A percentile compares a stretch with the other conserved stretches of the same genome.
phyloP scores from a whole-genome alignment of 2,888 invertebrate genomes.

The Lasioglossum oenotherae region DNA sequence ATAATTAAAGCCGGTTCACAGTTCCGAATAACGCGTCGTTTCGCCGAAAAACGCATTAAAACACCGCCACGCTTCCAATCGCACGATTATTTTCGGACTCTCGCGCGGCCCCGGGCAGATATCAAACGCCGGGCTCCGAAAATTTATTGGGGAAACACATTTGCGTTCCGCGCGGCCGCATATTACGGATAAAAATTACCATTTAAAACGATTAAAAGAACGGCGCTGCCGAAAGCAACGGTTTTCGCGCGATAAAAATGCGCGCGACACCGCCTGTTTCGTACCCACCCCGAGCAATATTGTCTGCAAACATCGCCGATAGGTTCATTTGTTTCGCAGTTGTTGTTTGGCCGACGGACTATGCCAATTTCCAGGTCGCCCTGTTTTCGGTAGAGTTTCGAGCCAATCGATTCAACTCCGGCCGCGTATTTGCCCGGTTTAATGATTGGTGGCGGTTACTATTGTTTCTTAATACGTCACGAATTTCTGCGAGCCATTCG shows the following conservation, averaged over 20 bases:
- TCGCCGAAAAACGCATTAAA: not conserved
- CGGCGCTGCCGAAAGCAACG: not conserved
- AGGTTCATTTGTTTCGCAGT: conserved; percentile 2
- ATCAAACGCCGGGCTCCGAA: not conserved
- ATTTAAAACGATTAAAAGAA: conserved; percentile 20
- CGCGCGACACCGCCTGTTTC: not conserved
- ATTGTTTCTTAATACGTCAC: not conserved
- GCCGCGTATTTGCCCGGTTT: not conserved
- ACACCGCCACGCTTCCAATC: not conserved
- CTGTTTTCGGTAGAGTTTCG: not conserved
- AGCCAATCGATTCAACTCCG: not conserved
- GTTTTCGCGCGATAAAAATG: not conserved
- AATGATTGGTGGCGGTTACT: not conserved
- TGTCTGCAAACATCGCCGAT: conserved; percentile 1
- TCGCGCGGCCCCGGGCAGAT: not conserved
- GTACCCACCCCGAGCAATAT: not conserved
- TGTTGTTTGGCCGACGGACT: conserved; percentile 5
- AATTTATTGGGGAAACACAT: conserved; percentile 18
- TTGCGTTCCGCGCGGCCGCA: not conserved
- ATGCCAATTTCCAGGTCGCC: not conserved
- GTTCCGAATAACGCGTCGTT: not conserved
- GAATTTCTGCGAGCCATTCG: not conserved
- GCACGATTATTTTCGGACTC: not conserved
- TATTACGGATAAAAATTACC: conserved; percentile 21
- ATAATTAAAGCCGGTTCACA: not conserved